Conservation (phyloP, 1,140 invertebrate genomes). For the Tetramorium simillimum region DNA sequence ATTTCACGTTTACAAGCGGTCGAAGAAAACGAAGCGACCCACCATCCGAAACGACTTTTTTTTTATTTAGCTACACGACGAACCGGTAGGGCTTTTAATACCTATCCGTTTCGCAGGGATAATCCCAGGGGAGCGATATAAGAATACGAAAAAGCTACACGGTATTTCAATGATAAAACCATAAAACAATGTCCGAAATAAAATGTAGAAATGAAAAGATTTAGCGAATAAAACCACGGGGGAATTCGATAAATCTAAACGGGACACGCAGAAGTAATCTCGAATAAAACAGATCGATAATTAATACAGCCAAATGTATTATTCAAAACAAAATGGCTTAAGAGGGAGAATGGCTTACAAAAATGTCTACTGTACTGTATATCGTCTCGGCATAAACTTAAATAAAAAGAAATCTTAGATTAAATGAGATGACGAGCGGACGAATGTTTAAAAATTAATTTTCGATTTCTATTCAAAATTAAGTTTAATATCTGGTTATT, state of each 20-base stretch:
- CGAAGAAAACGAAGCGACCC: slow-evolving; percentile 32
- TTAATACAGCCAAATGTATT: neutral
- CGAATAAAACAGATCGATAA: neutral
- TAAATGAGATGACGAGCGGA: neutral
- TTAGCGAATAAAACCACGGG: neutral
- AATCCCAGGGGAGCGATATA: neutral
- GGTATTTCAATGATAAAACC: neutral
- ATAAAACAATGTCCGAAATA: neutral
- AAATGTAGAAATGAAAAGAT: neutral
- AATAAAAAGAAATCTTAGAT: neutral
- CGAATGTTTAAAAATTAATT: neutral
- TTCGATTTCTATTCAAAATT: neutral
- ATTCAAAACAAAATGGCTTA: neutral
- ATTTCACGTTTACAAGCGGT: slow-evolving; percentile 49
- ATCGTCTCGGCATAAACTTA: neutral
- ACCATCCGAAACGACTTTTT: slow-evolving; percentile 16
- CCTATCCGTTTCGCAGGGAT: neutral
- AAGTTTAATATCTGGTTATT: neutral
- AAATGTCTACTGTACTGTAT: neutral
- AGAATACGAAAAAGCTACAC: slow-evolving; percentile 19
- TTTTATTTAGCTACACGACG: neutral
- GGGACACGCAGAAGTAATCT: neutral
- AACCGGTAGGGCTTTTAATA: slow-evolving; percentile 1
- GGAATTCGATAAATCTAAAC: neutral
- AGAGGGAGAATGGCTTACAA: neutral